phyloP scores from a whole-genome alignment of 1,140 invertebrate genomes.

The Diuraphis noxia region DNA sequence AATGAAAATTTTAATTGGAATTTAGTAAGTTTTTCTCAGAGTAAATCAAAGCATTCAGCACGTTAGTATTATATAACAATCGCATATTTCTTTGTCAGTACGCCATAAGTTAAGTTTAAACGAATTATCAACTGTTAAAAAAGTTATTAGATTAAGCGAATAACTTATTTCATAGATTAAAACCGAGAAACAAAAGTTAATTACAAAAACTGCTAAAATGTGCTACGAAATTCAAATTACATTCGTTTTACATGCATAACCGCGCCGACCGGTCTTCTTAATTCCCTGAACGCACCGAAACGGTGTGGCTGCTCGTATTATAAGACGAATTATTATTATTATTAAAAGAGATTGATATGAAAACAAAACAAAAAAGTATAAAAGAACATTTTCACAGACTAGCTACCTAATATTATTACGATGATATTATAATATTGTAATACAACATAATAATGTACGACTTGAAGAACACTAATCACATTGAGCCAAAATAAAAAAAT shows the following conservation, averaged over 20 bases:
- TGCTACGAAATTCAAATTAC: not conserved
- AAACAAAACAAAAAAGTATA: not conserved
- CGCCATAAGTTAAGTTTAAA: not conserved
- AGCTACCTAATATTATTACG: not conserved
- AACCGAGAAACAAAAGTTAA: conserved; percentile 10
- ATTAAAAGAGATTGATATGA: not conserved
- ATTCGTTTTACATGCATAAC: not conserved
- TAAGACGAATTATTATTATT: no score
- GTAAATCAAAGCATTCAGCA: conserved; percentile 10
- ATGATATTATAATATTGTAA: not conserved
- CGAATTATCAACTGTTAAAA: not conserved
- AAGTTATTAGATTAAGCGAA: conserved; percentile 34
- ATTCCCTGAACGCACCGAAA: not conserved
- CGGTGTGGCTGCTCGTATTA: not conserved
- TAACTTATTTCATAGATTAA: conserved; percentile 15
- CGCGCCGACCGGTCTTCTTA: not conserved
- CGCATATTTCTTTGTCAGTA: not conserved
- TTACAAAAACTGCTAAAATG: not conserved
- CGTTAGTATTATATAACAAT: not conserved
- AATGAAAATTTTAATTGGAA: conserved; percentile 32
- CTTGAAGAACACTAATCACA: no score
- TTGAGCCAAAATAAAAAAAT: not conserved
- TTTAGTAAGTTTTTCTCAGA: not conserved
- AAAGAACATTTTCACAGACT: not conserved
- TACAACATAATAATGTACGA: not conserved